Evolutionary conservation across 2,888 invertebrate species (phyloP), one percentile per base, ranked within the genome.

Genomic region (Antheraea yamamai): DNA sequence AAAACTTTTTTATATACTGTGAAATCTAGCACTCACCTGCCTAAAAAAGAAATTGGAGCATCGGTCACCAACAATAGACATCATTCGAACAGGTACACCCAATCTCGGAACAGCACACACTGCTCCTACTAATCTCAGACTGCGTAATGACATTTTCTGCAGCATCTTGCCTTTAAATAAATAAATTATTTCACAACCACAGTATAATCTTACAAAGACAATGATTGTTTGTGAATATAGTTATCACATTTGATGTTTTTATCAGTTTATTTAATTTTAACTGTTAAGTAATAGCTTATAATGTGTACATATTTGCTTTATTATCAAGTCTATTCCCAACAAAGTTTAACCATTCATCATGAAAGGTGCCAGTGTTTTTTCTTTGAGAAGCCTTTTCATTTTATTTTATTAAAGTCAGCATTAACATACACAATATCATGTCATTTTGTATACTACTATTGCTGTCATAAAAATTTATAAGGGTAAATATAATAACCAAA

Each of bases 31-130:
- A 82, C 84, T 83, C 78, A 94, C 94, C 91, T 94, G 94, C 84
- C 94, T 92, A 81, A 94, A 93, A 84, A 94, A 94, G 84, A 94
- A 92, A 76, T 84, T 85, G 0, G 86, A 81, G 3, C 82, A 85
- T 35, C 82, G 87, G 26, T 84, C 85, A 81, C 87, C 84, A 8
- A 83, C 79, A 8, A 87, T 79, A 4, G 92, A 87, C 77, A 90
- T 78, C 26, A 80, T 77, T 76, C 89, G 84, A 1, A 86, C 74
- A 23, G 82, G 84, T 20, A 79, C 30, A 12, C 82, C 77, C 4
- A 77, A 58, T 26, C 80, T 83, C 0, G 79, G 74, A 18, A 82
- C 76, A 51, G 78, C 76, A 51, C 80, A 77, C 74, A 84, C 77
- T 72, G 81, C 78, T 26, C 83, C 83, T 0, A 80, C 81, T 12